Percentiles rank a stretch among this genome's conserved stretches.
Conservation (phyloP, 2,888 invertebrate genomes). For the Sarcophaga rosellei region DNA sequence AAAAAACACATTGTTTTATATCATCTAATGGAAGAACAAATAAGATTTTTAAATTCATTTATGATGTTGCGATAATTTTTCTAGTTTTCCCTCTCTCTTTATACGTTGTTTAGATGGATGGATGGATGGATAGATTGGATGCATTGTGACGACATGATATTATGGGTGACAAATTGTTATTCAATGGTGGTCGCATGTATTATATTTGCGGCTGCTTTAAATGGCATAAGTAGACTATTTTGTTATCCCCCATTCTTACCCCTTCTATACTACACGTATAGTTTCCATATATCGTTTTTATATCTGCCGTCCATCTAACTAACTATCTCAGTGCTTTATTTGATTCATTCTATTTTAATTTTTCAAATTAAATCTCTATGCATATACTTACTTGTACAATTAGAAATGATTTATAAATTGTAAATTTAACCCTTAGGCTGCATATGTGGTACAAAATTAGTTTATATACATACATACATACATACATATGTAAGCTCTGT, state of each 20-base stretch:
- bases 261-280: too few relatives aligned
- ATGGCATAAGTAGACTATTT: neutral
- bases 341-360: constrained; percentile 4
- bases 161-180: constrained; percentile 39
- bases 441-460: neutral
- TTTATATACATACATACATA: too few relatives aligned
- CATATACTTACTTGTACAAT: neutral
- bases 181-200: neutral
- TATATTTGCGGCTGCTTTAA: too few relatives aligned
- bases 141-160: constrained; percentile 24
- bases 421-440: neutral
- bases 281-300: too few relatives aligned
- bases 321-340: constrained; percentile 13
- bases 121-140: neutral
- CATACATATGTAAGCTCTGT: too few relatives aligned
- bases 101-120: neutral
- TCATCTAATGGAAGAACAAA: neutral
- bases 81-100: neutral
- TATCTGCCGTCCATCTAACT: neutral
- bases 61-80: constrained; percentile 19
- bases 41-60: constrained; percentile 36
- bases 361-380: constrained; percentile 38
- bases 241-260: neutral
- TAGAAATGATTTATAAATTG: constrained; percentile 25
- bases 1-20: neutral